Conservation (phyloP, 2,113 vertebrate genomes). For the Podarcis cretensis region DNA sequence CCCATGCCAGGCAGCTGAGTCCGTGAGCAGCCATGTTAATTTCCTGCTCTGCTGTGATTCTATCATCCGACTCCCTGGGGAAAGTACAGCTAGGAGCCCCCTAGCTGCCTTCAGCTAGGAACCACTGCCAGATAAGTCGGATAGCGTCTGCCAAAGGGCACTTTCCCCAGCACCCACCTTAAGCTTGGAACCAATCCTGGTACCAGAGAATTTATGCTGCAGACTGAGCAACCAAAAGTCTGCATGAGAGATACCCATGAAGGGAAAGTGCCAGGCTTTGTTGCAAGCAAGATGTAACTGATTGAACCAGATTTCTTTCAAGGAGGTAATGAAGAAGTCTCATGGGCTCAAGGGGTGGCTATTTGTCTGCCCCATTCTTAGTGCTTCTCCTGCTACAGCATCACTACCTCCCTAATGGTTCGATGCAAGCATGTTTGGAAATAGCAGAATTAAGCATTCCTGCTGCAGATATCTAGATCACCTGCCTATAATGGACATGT, state of each 20-base stretch:
- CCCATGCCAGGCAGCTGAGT: not conserved
- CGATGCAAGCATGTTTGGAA: not conserved
- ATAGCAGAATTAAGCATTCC: not conserved
- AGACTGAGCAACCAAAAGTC: not conserved
- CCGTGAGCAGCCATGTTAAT: not conserved
- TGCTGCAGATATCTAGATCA: not conserved
- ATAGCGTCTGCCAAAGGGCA: not conserved
- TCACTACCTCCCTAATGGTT: not conserved
- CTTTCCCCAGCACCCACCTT: not conserved
- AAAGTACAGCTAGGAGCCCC: not conserved
- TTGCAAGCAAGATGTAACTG: not conserved
- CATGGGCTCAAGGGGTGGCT: not conserved
- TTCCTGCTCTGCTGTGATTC: not conserved
- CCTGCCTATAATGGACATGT: not conserved
- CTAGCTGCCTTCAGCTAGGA: too few relatives aligned
- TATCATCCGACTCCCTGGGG: not conserved
- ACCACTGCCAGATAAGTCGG: not conserved
- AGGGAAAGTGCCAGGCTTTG: not conserved
- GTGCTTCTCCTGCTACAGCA: not conserved
- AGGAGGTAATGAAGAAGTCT: not conserved
- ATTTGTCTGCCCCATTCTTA: not conserved
- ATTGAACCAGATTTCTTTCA: not conserved
- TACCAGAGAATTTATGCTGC: not conserved
- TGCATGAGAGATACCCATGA: not conserved
- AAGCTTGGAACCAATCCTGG: not conserved